Percentiles rank a stretch among this genome's conserved stretches.
Conservation (phyloP, 2,797 vertebrate genomes). For the Ptychadena robeensis region DNA sequence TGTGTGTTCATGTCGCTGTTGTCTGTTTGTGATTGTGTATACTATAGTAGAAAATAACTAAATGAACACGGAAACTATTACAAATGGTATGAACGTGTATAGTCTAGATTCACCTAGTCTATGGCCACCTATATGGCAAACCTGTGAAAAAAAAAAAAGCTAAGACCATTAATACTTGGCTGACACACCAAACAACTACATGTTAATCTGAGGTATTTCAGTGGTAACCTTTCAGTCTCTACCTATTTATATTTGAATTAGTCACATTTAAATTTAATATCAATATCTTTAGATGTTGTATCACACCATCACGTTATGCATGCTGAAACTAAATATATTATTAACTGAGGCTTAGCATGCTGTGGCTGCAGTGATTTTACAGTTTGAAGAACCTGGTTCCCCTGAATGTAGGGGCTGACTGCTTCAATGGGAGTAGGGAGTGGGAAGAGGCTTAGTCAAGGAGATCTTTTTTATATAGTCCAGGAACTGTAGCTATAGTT, state of each 20-base stretch:
- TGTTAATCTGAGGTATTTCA: background rate
- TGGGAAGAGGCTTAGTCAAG: background rate
- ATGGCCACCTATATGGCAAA: background rate
- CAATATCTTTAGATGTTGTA: background rate
- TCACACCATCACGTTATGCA: too few relatives aligned
- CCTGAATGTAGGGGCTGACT: too few relatives aligned
- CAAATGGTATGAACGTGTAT: too few relatives aligned
- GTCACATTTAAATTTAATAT: background rate
- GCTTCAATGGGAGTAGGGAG: too few relatives aligned
- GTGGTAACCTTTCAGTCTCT: too few relatives aligned
- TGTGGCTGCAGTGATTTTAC: too few relatives aligned
- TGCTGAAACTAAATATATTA: too few relatives aligned
- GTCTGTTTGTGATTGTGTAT: slow-evolving; percentile 40
- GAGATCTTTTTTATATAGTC: background rate
- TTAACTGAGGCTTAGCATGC: too few relatives aligned
- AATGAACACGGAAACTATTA: slow-evolving; percentile 26
- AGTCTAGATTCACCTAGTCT: background rate
- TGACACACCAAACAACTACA: background rate
- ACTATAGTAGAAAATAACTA: slow-evolving; percentile 31
- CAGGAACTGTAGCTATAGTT: background rate
- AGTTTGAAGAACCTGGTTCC: too few relatives aligned
- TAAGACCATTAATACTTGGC: background rate
- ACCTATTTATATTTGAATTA: too few relatives aligned
- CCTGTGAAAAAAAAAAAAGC: background rate
- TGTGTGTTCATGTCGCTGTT: slow-evolving; percentile 60